Percentiles rank a stretch among this genome's conserved stretches.
These are phyloP conservation scores for Pontoporia blainvillei DNA, from an alignment of 2,113 vertebrate genomes.

Conservation along the genomic window DNA sequence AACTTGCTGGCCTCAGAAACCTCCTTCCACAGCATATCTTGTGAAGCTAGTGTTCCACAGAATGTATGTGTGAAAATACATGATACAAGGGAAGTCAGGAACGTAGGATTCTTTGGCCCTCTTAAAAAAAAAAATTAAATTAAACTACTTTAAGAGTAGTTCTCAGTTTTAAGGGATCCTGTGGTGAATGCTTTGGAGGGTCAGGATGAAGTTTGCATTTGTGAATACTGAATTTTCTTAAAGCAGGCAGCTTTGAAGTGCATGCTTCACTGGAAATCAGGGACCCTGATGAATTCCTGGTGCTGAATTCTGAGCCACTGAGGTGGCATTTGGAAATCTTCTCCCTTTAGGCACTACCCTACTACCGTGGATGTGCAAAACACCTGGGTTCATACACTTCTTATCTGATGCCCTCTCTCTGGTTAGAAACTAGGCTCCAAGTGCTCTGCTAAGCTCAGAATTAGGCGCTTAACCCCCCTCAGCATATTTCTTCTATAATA, in stretches of 20 bases:
- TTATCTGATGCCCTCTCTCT: neutral
- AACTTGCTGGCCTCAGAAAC: neutral
- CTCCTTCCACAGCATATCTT: neutral
- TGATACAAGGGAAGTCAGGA: neutral
- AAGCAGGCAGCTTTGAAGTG: neutral
- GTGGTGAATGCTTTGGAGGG: neutral
- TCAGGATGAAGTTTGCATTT: neutral
- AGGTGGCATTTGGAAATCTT: neutral
- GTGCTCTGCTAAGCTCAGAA: neutral
- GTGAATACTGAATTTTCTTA: neutral
- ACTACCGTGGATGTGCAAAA: rapidly evolving
- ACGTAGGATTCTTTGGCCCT: neutral
- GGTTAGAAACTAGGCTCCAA: neutral
- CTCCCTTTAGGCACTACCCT: neutral
- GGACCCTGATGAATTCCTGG: neutral
- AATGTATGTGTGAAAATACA: neutral
- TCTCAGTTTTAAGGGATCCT: neutral
- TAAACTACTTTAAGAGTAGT: neutral
- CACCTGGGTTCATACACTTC: neutral
- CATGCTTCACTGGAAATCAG: rapidly evolving
- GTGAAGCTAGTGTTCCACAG: neutral
- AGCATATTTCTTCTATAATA: neutral
- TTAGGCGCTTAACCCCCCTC: no score
- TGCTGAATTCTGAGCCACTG: neutral
- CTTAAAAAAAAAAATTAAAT: neutral